Evolutionary conservation across 1,140 invertebrate genomes (phyloP), one percentile per base, ranked within the genome.

Genomic region (Nomia melanderi): DNA sequence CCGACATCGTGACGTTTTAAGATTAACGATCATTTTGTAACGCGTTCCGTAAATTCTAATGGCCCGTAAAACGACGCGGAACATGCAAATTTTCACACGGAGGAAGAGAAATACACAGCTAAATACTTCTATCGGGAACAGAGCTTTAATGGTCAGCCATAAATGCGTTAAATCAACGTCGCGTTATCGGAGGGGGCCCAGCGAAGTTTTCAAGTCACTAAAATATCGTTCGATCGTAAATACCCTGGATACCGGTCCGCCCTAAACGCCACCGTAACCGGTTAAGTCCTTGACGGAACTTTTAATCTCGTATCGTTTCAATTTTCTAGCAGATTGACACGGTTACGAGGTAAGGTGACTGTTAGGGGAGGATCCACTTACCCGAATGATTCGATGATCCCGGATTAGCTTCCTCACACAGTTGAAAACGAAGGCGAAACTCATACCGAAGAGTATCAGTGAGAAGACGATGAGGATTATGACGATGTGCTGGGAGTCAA

Each of bases 401-500:
- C 95, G 94, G 81, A 97, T 94, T 44, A 98, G 93, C 86, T 98
- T 98, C 81, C 95, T 94, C 74, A 96, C 93, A 88, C 97, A 97
- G 85, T 97, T 97, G 91, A 96, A 96, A 54, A 97, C 93, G 89
- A 97, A 96, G 41, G 96, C 96, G 81, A 96, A 95, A 87, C 96
- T 97, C 95, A 98, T 96, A 20, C 97, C 97, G 41, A 95, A 95
- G 65, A 98, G 93, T 54, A 98, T 97, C 29, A 97, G 91, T 17
- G 96, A 96, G 88, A 98, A 98, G 41, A 98, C 95, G n/a, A 97
- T 94, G 77, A 98, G 94, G 64, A 98, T 98, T 79, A 98, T 96
- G 81, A 97, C 93, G 86, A 98, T 97, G 88, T 98, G 96, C 57
- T 96, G 94, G 0, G 93, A 92, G 53, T 94, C 91, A 44, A 93